Evolutionary conservation across 2,797 vertebrate genomes (phyloP).

Genomic region (Gymnothorax javanicus): DNA sequence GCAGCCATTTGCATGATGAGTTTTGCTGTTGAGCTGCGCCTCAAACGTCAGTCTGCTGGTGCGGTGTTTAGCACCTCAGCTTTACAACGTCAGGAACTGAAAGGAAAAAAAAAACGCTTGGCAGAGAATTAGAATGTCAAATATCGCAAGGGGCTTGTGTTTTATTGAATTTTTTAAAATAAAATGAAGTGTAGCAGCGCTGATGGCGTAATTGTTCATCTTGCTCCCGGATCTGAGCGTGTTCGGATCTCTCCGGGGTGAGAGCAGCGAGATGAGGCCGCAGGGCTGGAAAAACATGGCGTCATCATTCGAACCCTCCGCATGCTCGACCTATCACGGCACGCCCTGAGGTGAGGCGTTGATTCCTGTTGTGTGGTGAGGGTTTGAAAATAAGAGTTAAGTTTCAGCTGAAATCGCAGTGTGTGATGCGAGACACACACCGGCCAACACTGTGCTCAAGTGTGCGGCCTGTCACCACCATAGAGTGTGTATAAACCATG

Average conservation of each 20-base stretch:
- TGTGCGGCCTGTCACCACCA: background rate
- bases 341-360: background rate
- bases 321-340: background rate
- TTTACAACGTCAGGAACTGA: background rate
- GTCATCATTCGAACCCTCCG: background rate
- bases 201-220: background rate
- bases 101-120: background rate
- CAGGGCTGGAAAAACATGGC: background rate
- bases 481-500: no score
- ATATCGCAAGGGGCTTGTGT: background rate
- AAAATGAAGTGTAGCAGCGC: background rate
- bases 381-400: background rate
- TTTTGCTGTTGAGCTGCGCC: background rate
- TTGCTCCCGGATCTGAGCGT: background rate
- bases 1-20: slow-evolving; percentile 28
- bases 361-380: background rate
- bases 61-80: background rate
- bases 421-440: background rate
- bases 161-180: background rate
- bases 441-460: background rate
- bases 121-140: background rate
- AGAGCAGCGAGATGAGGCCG: background rate
- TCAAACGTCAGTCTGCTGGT: background rate
- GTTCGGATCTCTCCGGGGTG: background rate
- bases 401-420: background rate